These are phyloP conservation scores for Neogobius melanostomus DNA, from an alignment of 2,113 vertebrate genomes.

Conservation along the genomic window DNA sequence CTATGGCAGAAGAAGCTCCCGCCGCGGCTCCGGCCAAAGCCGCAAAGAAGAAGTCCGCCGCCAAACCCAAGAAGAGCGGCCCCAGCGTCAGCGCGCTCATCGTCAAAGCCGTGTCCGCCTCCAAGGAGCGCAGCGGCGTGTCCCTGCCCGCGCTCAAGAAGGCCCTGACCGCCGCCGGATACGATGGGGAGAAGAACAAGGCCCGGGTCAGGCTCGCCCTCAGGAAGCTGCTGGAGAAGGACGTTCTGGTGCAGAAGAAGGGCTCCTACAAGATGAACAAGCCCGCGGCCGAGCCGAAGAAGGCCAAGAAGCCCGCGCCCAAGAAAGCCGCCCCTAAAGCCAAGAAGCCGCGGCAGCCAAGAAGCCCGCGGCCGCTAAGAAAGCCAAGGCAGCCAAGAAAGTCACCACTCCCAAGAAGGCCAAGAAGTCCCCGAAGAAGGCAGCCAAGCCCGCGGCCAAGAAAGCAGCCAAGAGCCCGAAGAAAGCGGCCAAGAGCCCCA, in stretches of 20 bases:
- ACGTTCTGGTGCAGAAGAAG: no score
- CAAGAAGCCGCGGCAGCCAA: no score
- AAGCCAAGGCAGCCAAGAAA: not conserved
- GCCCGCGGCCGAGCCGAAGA: no score
- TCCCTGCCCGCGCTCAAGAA: conserved; percentile 22
- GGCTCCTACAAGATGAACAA: no score
- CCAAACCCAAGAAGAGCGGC: conserved; percentile 16
- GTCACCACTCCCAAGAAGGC: not conserved
- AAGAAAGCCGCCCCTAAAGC: no score
- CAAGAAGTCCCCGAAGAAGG: not conserved
- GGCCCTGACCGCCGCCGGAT: conserved; percentile 11
- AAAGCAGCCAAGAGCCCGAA: no score
- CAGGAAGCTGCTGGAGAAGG: not conserved
- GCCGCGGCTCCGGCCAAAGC: conserved; percentile 3
- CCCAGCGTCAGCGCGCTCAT: conserved; percentile 28
- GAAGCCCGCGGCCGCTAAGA: no score
- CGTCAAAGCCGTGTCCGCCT: conserved; percentile 24
- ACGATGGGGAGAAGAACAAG: conserved; percentile 42
- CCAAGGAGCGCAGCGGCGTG: conserved; percentile 24
- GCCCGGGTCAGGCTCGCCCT: conserved; percentile 18
- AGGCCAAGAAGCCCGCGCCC: no score
- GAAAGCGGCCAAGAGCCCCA: no score
- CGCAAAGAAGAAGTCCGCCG: conserved; percentile 51
- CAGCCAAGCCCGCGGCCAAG: no score
- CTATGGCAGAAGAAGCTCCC: conserved; percentile 2